Base-by-base conservation (phyloP, 2,888 invertebrate species). In the Athalia circularis region DNA sequence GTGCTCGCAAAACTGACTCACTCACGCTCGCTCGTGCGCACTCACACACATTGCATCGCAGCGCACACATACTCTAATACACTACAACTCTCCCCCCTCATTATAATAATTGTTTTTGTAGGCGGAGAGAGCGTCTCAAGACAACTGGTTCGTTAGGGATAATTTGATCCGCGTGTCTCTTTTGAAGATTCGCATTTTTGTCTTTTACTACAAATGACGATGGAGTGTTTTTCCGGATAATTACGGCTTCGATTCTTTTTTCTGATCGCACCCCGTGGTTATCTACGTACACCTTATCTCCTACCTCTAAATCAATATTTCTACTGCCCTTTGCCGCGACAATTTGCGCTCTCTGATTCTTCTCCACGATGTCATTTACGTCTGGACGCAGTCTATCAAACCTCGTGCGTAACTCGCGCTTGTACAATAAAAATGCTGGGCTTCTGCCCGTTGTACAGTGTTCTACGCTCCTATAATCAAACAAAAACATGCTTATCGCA, bases 371-470 rank as follows among this genome's bases (percentile, higher is more conserved):
- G 6, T 59, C 75, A 13, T n/a, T 9, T 65, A 70, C 65, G 50
- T 43, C 80, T 8, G 72, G 11, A 9, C 72, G 64, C 15, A 82
- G n/a, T n/a, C 61, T 48, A 62, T 82, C 81, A 29, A 83, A 82
- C 0, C 81, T 62, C 9, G 83, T 82, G 72, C 81, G 76, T 48
- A 80, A 11, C 0, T 83, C 80, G 7, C 82, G 68, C 1, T 80
- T 79, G 15, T n/a, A n/a, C n/a, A 75, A 84, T 80, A 82, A 80
- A 7, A 82, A 7, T 8, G 81, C 80, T 7, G 82, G 82, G 7
- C 65, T 82, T 75, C 72, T 79, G 0, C 80, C 72, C 0, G 82
- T 82, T 0, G 82, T 82, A 54, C 77, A 68, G 52, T 83, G 81
- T 62, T 68, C 64, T 6, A 77, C 77, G 11, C 77, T 80, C 9